phyloP scores from a whole-genome alignment of 2,113 vertebrate genomes.

The Triplophysa siluroides region DNA sequence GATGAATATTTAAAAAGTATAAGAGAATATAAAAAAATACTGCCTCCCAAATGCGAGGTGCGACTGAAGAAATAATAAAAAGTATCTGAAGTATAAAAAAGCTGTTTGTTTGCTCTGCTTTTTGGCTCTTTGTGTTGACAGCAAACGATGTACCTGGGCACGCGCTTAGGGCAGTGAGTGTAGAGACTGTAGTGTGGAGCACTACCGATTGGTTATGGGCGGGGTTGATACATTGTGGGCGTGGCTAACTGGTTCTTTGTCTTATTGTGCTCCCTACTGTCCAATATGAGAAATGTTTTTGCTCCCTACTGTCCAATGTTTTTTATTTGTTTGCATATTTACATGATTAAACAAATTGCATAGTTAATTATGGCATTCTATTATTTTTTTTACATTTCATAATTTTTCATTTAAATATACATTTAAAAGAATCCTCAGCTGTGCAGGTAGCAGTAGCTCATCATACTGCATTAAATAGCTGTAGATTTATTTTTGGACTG shows the following conservation, averaged over 20 bases:
- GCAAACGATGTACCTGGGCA: not conserved
- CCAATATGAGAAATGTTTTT: not conserved
- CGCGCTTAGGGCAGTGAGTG: slow-evolving; percentile 6
- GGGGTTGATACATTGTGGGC: not conserved
- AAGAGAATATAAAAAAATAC: not conserved
- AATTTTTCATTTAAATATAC: too few relatives aligned
- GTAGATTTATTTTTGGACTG: not conserved
- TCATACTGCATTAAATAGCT: not conserved
- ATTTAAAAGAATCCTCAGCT: too few relatives aligned
- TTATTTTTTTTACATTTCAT: too few relatives aligned
- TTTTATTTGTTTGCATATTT: too few relatives aligned
- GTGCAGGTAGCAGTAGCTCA: not conserved
- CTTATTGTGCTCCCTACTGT: slow-evolving; percentile 48
- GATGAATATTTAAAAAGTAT: not conserved
- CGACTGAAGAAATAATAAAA: not conserved
- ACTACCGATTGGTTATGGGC: slow-evolving; percentile 9
- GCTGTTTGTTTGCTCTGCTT: not conserved
- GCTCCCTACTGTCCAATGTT: too few relatives aligned
- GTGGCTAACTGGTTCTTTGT: slow-evolving; percentile 4
- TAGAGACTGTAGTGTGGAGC: slow-evolving; percentile 2
- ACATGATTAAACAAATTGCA: too few relatives aligned
- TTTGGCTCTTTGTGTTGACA: slow-evolving; percentile 5
- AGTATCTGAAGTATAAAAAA: not conserved
- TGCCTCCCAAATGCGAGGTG: not conserved
- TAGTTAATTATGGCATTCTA: too few relatives aligned